Conservation (phyloP, 2,797 vertebrate genomes). For the Danio kyathit region DNA sequence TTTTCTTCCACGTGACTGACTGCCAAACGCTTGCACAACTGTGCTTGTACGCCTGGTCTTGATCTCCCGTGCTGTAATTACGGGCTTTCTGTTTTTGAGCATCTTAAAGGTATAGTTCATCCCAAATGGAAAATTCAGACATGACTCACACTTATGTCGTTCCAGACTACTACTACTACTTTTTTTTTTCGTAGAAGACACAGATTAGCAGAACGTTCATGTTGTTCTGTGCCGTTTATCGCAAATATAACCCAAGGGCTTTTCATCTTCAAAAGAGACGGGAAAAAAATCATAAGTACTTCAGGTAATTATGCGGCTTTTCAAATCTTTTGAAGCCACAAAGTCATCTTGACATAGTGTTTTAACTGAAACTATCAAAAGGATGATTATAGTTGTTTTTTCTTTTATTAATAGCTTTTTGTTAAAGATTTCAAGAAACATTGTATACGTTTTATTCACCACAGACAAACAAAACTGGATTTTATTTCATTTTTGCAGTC, state of each 20-base stretch:
- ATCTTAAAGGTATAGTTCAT: slow-evolving; percentile 25
- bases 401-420: no score
- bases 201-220: neutral
- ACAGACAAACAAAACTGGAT: no score
- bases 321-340: neutral
- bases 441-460: no score
- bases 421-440: no score
- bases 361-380: no score
- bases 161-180: neutral
- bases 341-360: neutral
- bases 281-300: neutral
- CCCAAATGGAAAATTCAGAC: neutral
- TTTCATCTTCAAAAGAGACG: neutral
- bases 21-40: slow-evolving; percentile 73
- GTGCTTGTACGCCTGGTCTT: slow-evolving; percentile 62
- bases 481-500: no score
- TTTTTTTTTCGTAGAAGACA: neutral
- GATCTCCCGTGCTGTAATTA: slow-evolving; percentile 61
- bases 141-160: neutral
- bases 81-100: slow-evolving; percentile 65
- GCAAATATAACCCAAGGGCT: neutral
- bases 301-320: neutral
- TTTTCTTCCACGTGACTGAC: slow-evolving; percentile 57
- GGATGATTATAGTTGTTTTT: no score
- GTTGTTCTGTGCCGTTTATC: neutral